Base-by-base conservation (phyloP, 2,797 vertebrate species). In the Chaetodon trifasciatus region DNA sequence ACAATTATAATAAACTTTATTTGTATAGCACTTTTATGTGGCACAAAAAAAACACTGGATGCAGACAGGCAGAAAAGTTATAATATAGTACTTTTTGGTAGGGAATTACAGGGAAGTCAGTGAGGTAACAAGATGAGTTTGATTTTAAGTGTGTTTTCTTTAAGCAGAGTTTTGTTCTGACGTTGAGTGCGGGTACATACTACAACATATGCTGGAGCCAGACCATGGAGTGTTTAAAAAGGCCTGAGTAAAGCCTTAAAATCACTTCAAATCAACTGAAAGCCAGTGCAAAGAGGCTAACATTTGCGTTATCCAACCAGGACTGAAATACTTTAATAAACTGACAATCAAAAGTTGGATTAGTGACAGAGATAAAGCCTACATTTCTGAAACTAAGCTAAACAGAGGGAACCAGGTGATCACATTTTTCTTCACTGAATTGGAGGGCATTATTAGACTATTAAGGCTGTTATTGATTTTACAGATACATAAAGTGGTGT, bases 1-100 rank as follows among this genome's bases (percentile, higher is more conserved):
- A 67, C 13, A 19, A 60, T 8, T n/a, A 70, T 15, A 56, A 77
- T 35, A 19, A 37, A 37, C 8, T 66, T 56, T 28, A 55, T 57
- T 67, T 61, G n/a, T 21, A 39, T 4, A 13, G 35, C 10, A 61
- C 21, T 39, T 61, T 46, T 53, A 47, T 19, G n/a, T 56, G 10
- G 6, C n/a, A 42, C 21, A 37, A 5, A 58, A n/a, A 24, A 68
- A 8, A 47, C 5, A 47, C 2, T 47, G 46, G 19, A n/a, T 47
- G 16, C 28, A 32, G 28, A 32, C 28, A 32, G 28, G 28, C 28
- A 32, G 28, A 32, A 32, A 32, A 32, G 28, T 32, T 32, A 52
- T n/a, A 9, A 52, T 52, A 39, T 19, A 40, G 1, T 39, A 55
- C 24, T 57, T 37, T 35, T 42, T 32, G 28, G 16, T 32, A 28